Evolutionary conservation across 37 sponge, comb jelly and placozoan species (phyloP).

Genomic region (Halisarca cf. caerulea): DNA sequence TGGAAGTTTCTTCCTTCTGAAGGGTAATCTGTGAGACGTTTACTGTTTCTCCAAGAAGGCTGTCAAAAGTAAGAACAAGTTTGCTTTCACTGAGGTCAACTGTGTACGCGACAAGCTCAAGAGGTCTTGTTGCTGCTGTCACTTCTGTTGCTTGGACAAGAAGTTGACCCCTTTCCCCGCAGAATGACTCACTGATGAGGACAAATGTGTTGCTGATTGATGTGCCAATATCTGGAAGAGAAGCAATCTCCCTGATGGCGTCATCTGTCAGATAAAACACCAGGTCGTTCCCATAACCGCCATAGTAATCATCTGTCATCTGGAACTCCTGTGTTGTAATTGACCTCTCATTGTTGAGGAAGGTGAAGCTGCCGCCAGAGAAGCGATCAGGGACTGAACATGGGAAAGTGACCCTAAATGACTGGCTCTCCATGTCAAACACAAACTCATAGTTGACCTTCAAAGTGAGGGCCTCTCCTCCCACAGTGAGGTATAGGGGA

Average conservation of each 20-base stretch:
- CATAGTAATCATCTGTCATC: background rate
- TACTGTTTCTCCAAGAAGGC: background rate
- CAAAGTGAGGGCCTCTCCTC: background rate
- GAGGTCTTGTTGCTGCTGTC: background rate
- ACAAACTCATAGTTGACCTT: background rate
- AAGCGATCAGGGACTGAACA: background rate
- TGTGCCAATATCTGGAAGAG: background rate
- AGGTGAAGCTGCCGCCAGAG: background rate
- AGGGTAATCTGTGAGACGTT: background rate
- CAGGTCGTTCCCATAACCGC: background rate
- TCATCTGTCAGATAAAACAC: background rate
- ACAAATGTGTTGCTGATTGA: background rate
- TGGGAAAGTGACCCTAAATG: constrained; percentile 4
- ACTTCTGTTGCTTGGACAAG: background rate
- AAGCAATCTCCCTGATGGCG: background rate
- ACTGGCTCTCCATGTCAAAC: constrained; percentile 2
- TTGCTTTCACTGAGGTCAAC: background rate
- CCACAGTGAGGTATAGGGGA: background rate
- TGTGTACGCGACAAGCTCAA: background rate
- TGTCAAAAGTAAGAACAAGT: constrained; percentile 1
- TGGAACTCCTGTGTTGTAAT: background rate
- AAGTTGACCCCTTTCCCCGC: background rate
- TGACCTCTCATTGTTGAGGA: background rate
- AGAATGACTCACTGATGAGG: background rate
- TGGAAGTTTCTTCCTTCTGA: background rate